Evolutionary conservation across 1,140 invertebrate genomes (phyloP), one percentile per base, ranked within the genome.

Genomic region (Ctenoplectra terminalis): DNA sequence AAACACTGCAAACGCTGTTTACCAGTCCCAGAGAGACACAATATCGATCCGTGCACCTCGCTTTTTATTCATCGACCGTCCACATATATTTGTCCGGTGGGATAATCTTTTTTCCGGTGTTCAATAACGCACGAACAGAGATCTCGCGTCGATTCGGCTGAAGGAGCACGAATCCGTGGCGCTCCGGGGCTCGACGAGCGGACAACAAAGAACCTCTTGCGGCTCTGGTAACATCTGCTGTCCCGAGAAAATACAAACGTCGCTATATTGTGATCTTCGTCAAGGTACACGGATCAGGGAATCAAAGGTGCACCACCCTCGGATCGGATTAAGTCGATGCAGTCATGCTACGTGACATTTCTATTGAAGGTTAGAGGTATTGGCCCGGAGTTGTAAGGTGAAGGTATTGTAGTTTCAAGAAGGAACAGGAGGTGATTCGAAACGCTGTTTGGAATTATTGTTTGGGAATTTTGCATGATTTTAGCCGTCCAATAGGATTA

Each of bases 31-130:
- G 73, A 54, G 83, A 86, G 77, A 69, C 29, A 66, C 34, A 72
- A 52, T 56, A 69, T 79, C 46, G 66, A 86, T 60, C 58, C 61
- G 46, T 4, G n/a, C 13, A 67, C 54, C 70, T 50, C 64, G 52
- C 52, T 82, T 86, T 85, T 86, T 85, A 86, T 85, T 86, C 83
- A 82, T 78, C 74, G 63, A 37, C 60, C 72, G 29, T 76, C 17
- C 52, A 71, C 74, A 82, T 80, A 56, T 87, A 87, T 87, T 87
- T 87, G 86, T 87, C 83, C n/a, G 54, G 75, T 60, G 81, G 86
- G 86, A 87, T 87, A 81, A 87, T 75, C 85, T 70, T 69, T 78
- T 73, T 83, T 86, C 85, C 74, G 58, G 58, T 69, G 50, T 67
- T 73, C 80, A 26, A 60, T 72, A 60, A 67, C 58, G 67, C 69